phyloP scores from a whole-genome alignment of 2,113 vertebrate species.

The Chauna torquata region DNA sequence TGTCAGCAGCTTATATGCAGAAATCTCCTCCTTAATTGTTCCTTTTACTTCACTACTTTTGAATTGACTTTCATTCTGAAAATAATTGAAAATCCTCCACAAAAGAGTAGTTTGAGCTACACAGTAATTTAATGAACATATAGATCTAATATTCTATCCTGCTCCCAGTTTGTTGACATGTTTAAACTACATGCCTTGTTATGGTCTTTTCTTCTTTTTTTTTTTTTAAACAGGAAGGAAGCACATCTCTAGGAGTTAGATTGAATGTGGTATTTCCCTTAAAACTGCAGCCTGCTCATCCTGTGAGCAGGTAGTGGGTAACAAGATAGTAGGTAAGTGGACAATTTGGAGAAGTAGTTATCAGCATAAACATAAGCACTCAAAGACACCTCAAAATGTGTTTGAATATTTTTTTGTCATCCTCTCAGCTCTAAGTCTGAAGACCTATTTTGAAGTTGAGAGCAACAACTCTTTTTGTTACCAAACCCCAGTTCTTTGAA shows the following conservation, averaged over 20 bases:
- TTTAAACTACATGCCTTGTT: not conserved
- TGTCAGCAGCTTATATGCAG: not conserved
- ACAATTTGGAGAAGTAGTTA: not conserved
- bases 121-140: not conserved
- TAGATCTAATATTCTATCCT: not conserved
- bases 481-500: not conserved
- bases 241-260: not conserved
- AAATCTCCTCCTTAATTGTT: not conserved
- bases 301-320: not conserved
- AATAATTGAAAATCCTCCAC: not conserved
- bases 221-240: not conserved
- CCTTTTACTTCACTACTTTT: not conserved
- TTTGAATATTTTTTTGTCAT: not conserved
- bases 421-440: not conserved
- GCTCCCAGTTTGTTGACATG: not conserved
- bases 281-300: not conserved
- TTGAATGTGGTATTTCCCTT: not conserved
- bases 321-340: not conserved
- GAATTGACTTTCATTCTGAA: not conserved
- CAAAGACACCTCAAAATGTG: not conserved
- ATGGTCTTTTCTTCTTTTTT: not conserved
- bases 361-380: not conserved
- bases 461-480: not conserved
- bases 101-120: not conserved
- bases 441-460: not conserved